A percentile compares a stretch with the other conserved stretches of the same genome.
Evolutionary conservation across 2,888 invertebrate species (phyloP).

Genomic region (Cerastis rubricosa): DNA sequence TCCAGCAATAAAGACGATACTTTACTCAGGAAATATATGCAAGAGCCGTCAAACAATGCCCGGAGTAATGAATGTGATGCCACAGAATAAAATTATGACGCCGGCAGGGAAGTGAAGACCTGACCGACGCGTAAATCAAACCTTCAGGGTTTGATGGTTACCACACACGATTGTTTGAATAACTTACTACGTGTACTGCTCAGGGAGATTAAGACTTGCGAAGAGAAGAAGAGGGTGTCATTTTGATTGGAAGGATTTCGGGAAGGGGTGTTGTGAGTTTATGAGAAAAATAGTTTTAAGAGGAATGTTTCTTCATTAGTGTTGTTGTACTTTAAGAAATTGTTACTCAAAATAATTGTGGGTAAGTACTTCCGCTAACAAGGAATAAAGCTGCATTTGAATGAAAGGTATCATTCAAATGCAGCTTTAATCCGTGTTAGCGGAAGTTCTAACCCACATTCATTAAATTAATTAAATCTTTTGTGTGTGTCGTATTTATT

Average conservation of each 20-base stretch:
- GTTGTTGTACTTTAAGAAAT: slow-evolving; percentile 27
- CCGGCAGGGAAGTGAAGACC: slow-evolving; percentile 88
- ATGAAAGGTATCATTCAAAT: no score
- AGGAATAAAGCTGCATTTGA: background rate
- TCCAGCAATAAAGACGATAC: slow-evolving; percentile 53
- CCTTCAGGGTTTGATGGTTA: slow-evolving; percentile 60
- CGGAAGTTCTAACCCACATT: background rate
- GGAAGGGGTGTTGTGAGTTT: slow-evolving; percentile 42
- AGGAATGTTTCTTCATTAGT: slow-evolving; percentile 57
- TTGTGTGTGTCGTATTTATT: background rate
- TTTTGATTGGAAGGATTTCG: slow-evolving; percentile 19
- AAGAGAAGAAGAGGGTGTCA: slow-evolving; percentile 5
- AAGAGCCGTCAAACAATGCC: slow-evolving; percentile 55
- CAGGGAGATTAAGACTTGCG: slow-evolving; percentile 35
- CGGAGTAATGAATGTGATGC: slow-evolving; percentile 68
- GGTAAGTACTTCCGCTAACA: slow-evolving; percentile 2
- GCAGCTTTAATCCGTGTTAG: no score
- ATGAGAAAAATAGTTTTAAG: slow-evolving; percentile 46
- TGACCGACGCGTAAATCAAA: slow-evolving; percentile 83
- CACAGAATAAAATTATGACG: slow-evolving; percentile 79
- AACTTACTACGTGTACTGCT: slow-evolving; percentile 24
- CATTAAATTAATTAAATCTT: background rate
- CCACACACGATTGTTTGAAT: slow-evolving; percentile 61
- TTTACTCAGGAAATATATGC: slow-evolving; percentile 59
- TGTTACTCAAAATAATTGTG: slow-evolving; percentile 14